Conservation (phyloP, 1,140 invertebrate genomes). For the Pomacea maculata region DNA sequence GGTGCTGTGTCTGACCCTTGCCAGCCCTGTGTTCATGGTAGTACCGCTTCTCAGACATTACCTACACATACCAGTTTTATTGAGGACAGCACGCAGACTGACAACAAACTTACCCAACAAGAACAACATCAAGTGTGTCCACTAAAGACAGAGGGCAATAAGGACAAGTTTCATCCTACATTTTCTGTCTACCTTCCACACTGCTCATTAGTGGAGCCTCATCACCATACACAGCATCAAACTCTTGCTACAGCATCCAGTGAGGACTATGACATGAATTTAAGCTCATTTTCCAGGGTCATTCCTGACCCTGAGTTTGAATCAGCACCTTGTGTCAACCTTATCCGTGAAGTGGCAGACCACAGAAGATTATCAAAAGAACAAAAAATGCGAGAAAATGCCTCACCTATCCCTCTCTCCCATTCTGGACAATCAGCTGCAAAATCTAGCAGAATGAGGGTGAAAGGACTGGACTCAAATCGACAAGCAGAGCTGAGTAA, state of each 20-base stretch:
- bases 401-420: no score
- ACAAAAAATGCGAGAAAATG: conserved; percentile 1
- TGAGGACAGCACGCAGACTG: conserved; percentile 15
- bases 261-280: conserved; percentile 56
- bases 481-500: conserved; percentile 21
- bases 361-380: not conserved
- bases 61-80: conserved; percentile 22
- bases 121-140: conserved; percentile 20
- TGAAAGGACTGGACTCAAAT: conserved; percentile 19
- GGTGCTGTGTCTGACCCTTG: conserved; percentile 23
- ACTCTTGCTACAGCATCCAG: conserved; percentile 47
- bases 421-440: no score
- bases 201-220: conserved; percentile 46
- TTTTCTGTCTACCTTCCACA: conserved; percentile 43
- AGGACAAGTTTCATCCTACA: conserved; percentile 37
- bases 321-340: not conserved
- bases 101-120: no score
- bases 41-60: conserved; percentile 43
- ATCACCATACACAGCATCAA: conserved; percentile 37
- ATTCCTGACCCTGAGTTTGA: conserved; percentile 7
- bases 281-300: conserved; percentile 35
- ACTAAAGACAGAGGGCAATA: conserved; percentile 36
- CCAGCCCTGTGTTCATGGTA: conserved; percentile 38
- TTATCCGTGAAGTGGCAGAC: conserved; percentile 20
- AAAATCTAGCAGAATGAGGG: not conserved